phyloP scores from a whole-genome alignment of 2,113 vertebrate species.

The Tamias sibiricus region DNA sequence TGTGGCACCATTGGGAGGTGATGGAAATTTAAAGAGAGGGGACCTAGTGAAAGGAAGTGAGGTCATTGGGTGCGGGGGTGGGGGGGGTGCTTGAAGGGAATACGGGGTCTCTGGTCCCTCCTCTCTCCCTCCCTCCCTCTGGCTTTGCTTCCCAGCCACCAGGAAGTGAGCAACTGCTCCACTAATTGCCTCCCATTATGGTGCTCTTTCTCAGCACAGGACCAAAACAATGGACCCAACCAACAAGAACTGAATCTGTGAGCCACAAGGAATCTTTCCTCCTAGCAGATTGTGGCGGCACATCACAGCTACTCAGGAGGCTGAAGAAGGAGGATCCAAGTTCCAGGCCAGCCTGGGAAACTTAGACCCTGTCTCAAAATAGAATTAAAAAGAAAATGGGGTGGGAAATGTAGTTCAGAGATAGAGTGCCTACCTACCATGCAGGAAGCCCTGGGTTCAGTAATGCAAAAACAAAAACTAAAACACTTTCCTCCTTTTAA shows the following conservation, averaged over 20 bases:
- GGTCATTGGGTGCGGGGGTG: no score
- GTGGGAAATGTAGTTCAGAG: background rate
- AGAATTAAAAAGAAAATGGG: background rate
- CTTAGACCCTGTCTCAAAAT: background rate
- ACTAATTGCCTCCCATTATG: background rate
- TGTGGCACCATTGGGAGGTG: background rate
- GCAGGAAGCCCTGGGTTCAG: background rate
- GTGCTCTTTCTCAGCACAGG: background rate
- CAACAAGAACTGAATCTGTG: background rate
- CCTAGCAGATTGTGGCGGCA: background rate
- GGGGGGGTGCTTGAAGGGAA: no score
- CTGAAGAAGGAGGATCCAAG: background rate
- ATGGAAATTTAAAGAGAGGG: background rate
- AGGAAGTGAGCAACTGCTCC: no score
- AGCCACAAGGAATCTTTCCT: background rate
- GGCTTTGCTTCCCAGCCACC: no score
- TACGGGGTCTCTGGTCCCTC: background rate
- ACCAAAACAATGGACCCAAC: background rate
- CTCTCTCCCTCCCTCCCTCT: background rate
- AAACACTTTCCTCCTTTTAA: background rate
- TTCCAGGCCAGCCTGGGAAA: background rate
- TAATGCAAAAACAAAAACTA: background rate
- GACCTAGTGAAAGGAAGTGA: background rate
- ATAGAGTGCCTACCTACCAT: background rate
- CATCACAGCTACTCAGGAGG: background rate